phyloP scores from a whole-genome alignment of 2,888 invertebrate genomes.

The Cephus spinipes region DNA sequence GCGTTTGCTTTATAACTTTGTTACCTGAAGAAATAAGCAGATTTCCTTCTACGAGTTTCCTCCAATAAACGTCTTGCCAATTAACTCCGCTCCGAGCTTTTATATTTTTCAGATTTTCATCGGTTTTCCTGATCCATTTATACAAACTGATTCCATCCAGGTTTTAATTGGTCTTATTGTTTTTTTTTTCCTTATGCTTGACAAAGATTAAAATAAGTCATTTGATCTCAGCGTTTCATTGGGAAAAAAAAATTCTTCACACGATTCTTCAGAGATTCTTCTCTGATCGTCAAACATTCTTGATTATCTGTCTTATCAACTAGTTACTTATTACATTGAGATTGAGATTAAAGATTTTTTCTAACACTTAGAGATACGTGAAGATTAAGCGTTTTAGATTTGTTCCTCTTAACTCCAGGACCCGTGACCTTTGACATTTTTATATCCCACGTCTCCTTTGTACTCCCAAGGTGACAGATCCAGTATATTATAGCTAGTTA shows the following conservation, averaged over 20 bases:
- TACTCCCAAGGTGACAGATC: background rate
- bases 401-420: background rate
- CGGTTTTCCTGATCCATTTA: background rate
- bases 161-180: background rate
- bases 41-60: constrained; percentile 1
- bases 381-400: background rate
- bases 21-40: constrained; percentile 4
- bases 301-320: background rate
- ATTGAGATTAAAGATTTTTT: background rate
- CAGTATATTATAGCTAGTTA: background rate
- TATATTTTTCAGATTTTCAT: background rate
- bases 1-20: constrained; percentile 3
- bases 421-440: background rate
- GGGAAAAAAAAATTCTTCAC: background rate
- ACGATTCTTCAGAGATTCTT: background rate
- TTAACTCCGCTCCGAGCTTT: background rate
- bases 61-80: background rate
- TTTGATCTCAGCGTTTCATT: too few relatives aligned
- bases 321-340: constrained; percentile 6
- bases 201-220: background rate
- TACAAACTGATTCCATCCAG: background rate
- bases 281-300: background rate
- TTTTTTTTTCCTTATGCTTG: background rate
- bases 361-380: constrained; percentile 9
- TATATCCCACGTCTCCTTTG: background rate